These are phyloP conservation scores for Conomelus anceps DNA, from an alignment of 2,888 invertebrate species.

Conservation along the genomic window DNA sequence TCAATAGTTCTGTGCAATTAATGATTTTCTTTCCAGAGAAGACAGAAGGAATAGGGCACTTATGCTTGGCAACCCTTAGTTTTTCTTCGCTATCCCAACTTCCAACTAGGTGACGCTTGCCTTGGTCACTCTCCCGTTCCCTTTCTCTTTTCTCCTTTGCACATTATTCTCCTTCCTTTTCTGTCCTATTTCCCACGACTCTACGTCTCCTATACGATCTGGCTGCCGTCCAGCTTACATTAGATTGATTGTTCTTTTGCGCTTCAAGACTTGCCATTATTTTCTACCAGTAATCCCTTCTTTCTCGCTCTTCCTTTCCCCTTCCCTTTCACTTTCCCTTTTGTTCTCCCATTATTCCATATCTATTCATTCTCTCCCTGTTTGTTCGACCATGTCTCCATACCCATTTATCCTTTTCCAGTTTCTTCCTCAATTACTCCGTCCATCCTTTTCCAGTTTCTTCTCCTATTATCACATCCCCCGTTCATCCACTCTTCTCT, in stretches of 20 bases:
- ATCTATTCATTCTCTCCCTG: neutral
- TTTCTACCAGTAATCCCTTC: neutral
- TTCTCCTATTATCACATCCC: neutral
- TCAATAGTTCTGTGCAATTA: neutral
- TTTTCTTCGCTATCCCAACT: neutral
- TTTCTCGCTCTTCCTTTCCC: neutral
- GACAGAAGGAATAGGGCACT: neutral
- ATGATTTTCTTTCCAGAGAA: neutral
- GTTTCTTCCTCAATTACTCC: neutral
- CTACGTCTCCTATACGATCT: neutral
- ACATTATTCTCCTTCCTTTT: neutral
- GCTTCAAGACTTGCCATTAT: neutral
- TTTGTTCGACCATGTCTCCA: neutral
- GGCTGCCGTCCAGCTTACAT: neutral
- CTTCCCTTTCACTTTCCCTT: neutral
- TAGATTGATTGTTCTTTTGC: neutral
- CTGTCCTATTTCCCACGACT: neutral
- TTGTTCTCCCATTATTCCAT: neutral
- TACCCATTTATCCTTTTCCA: neutral
- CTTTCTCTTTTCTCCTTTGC: neutral
- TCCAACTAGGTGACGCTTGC: neutral
- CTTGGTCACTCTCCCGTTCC: neutral
- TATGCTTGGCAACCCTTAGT: neutral
- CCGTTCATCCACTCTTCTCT: neutral
- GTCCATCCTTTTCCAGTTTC: too few relatives aligned